Conservation (phyloP, 2,113 vertebrate species). For the Oceanodroma tethys region DNA sequence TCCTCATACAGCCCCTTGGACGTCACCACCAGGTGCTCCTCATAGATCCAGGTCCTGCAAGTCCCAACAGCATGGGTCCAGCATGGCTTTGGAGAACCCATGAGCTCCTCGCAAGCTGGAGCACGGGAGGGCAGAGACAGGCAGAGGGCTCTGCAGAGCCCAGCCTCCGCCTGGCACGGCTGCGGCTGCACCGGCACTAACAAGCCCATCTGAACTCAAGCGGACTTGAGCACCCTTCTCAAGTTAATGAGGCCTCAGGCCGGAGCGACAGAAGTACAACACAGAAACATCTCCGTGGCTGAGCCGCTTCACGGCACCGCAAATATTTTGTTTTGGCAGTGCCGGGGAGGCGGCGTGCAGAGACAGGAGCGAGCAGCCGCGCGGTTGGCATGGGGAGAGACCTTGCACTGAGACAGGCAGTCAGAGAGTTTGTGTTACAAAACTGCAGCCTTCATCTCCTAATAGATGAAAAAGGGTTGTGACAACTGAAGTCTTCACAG, state of each 20-base stretch:
- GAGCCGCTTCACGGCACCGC: neutral
- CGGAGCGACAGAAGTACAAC: accelerated
- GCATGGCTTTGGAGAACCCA: neutral
- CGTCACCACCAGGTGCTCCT: neutral
- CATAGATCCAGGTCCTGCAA: neutral
- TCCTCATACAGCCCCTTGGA: accelerated
- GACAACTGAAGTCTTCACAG: neutral
- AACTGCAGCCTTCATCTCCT: neutral
- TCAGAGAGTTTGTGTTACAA: neutral
- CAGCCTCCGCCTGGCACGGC: neutral
- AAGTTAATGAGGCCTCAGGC: neutral
- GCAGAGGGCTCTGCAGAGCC: neutral
- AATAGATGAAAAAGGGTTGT: neutral
- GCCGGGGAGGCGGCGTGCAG: accelerated
- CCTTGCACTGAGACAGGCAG: neutral
- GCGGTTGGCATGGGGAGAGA: accelerated
- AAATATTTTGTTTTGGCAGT: neutral
- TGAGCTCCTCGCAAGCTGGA: neutral
- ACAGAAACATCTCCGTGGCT: neutral
- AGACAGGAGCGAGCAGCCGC: neutral
- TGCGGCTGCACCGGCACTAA: neutral
- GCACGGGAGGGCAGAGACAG: neutral
- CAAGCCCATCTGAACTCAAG: neutral
- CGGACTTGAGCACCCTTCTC: neutral
- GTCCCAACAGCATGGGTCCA: neutral